Base-by-base conservation (phyloP, 2,888 invertebrate genomes). In the Spodoptera picta region DNA sequence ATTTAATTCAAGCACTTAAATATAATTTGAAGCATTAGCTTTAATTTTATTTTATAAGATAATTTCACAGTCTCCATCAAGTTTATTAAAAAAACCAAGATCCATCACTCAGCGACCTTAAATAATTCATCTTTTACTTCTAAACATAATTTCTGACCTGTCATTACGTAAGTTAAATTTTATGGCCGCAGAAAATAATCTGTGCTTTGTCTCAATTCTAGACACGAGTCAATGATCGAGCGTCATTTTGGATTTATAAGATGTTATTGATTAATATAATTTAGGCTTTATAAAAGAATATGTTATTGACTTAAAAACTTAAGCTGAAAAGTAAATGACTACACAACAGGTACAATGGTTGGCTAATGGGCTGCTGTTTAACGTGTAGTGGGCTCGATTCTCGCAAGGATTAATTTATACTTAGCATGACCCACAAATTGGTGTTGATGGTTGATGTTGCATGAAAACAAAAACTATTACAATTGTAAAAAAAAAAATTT, bases 121-220 rank as follows among this genome's bases (percentile, higher is more conserved):
- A 64, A 65, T 55, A 6, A 27, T 50, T 63, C 23, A 0, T 44
- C 48, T 66, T 61, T 19, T 27, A 42, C 7, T 45, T 31, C 54
- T 9, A 43, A 61, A 45, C 54, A 47, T 63, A 69, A 60, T 74
- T 50, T 52, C 59, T 19, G 10, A 19, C 44, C 46, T 48, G 47
- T 36, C 56, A 44, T 14, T 44, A 49, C 11, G 4, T 68, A 44
- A 55, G 31, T 44, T 58, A 43, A 9, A 46, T 53, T 58, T 63
- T 58, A 69, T 69, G 48, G 69, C 63, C 10, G 46, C 14, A 10
- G 51, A 62, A 41, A 55, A 73, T 64, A 74, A 60, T 74, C 60
- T 54, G 64, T 52, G 50, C 50, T 50, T 46, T 24, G 51, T 31
- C 43, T 64, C 12, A 41, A 60, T 60, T 55, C 60, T 69, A 55